phyloP scores from a whole-genome alignment of 1,140 invertebrate genomes.

The Apis florea region DNA sequence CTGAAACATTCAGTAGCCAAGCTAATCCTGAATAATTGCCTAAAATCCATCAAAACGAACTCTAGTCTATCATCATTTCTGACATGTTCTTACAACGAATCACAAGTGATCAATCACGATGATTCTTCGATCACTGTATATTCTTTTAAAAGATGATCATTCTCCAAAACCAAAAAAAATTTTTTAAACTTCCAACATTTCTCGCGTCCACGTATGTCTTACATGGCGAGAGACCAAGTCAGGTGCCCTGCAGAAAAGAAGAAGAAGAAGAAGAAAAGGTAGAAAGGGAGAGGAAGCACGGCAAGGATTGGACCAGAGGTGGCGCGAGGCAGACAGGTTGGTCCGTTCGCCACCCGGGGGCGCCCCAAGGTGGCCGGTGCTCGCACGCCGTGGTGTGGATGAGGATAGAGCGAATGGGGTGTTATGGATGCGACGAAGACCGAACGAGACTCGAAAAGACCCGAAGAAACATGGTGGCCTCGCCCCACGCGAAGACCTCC shows the following conservation, averaged over 20 bases:
- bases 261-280: slow-evolving; percentile 20
- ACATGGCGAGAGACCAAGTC: slow-evolving; percentile 36
- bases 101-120: neutral
- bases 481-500: slow-evolving; percentile 79
- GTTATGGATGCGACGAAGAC: slow-evolving; percentile 49
- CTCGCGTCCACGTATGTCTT: neutral
- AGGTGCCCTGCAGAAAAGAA: slow-evolving; percentile 8
- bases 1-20: neutral
- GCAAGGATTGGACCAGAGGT: slow-evolving; percentile 58
- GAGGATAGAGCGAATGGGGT: slow-evolving; percentile 43
- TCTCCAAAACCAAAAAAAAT: neutral
- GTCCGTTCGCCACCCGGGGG: slow-evolving; percentile 78
- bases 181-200: neutral
- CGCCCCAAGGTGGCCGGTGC: slow-evolving; percentile 77
- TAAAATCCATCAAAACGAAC: neutral
- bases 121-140: neutral
- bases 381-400: slow-evolving; percentile 67
- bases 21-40: no score
- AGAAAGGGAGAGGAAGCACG: slow-evolving; percentile 30
- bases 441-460: slow-evolving; percentile 51
- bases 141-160: no score
- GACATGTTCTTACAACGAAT: neutral
- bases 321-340: slow-evolving; percentile 68
- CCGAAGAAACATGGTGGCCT: slow-evolving; percentile 78
- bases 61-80: neutral